Evolutionary conservation across 2,797 vertebrate species (phyloP).

Genomic region (Passerculus sandwichensis): DNA sequence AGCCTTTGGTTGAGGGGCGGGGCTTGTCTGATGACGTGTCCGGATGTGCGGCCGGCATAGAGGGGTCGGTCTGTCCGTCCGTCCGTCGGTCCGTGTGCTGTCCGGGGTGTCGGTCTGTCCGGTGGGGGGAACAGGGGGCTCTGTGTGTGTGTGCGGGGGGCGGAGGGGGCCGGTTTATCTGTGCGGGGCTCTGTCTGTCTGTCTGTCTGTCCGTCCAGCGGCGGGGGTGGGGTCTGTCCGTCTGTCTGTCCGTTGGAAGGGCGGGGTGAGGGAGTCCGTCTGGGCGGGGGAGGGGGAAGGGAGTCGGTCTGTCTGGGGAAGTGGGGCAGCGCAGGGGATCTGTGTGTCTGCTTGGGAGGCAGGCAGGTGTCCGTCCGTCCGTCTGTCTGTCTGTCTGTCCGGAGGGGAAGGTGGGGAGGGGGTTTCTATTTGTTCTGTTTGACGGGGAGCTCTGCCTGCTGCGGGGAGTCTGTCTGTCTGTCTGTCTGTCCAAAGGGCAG

Average conservation of each 20-base stretch:
- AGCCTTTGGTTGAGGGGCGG: accelerated
- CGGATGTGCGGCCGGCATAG: neutral
- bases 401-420: too few relatives aligned
- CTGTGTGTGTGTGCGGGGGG: neutral
- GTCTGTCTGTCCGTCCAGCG: neutral
- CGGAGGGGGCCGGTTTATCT: too few relatives aligned
- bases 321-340: neutral
- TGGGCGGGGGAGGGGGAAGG: too few relatives aligned
- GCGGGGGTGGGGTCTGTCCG: neutral
- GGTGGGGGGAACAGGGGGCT: too few relatives aligned
- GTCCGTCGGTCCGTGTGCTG: neutral
- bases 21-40: accelerated
- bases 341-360: neutral
- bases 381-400: too few relatives aligned
- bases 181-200: neutral
- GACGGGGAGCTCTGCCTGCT: too few relatives aligned
- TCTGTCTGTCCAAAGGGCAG: too few relatives aligned
- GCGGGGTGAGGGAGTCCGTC: too few relatives aligned
- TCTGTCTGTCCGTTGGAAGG: neutral
- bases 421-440: too few relatives aligned
- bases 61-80: accelerated
- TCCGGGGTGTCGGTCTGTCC: neutral
- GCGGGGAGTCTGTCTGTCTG: too few relatives aligned
- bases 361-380: too few relatives aligned
- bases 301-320: too few relatives aligned